Base-by-base conservation (phyloP, 53 echinoderm and acorn worm species). In the Holothuria leucospilota region DNA sequence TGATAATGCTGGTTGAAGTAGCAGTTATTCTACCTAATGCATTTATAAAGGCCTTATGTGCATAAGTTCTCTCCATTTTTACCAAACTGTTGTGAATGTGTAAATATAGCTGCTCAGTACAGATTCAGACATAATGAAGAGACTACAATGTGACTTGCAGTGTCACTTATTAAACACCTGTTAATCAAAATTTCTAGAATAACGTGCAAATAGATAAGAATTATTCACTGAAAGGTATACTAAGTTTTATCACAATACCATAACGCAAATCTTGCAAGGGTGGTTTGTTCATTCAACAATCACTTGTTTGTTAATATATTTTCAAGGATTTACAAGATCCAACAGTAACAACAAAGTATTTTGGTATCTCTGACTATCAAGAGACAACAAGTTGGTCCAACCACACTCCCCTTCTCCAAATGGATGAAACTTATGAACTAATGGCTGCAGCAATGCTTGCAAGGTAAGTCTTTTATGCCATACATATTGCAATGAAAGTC, bases 301-400 rank as follows among this genome's bases (percentile, higher is more conserved):
- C 0, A 2, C 46, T 46, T 46, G 4, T 46, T 11, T 46, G 46
- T 46, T n/a, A 9, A 46, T 58, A 34, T 78, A 8, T 20, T 18
- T 58, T 10, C 23, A 15, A 81, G 81, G 62, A 81, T 46, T 72
- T 84, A 66, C 79, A 16, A 87, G 87, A 21, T 51, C 84, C 20
- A 65, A 56, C 8, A 64, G 75, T 49, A 10, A 75, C 49, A 41
- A 75, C 27, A 6, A 84, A 68, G 28, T 97, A 97, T 81, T 97
- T 97, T 81, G 95, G 98, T 16, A 56, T 93, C 23, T 77, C 86
- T 71, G 91, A 95, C 25, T 90, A 90, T 53, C 52, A 61, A 14
- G 69, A 89, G 13, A 96, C 94, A 5, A 62, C 92, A 77, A 84
- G 85, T 9, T 96, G 96, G 96, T 93, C 92, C 74, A 94, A 94